These are phyloP conservation scores for Dorcus hopei DNA, from an alignment of 2,888 invertebrate genomes.

Conservation along the genomic window DNA sequence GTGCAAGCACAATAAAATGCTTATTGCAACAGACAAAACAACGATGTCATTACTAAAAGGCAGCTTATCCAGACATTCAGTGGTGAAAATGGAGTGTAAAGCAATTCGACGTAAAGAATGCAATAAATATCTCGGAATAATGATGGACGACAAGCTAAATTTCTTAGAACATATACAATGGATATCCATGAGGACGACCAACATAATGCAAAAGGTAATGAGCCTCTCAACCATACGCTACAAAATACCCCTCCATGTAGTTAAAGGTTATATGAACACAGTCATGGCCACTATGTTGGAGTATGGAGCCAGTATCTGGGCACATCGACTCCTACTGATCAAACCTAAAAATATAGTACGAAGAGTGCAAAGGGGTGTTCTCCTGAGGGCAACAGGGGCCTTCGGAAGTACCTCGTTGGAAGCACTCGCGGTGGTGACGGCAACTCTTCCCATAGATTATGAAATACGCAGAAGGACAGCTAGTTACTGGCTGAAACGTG, in stretches of 20 bases:
- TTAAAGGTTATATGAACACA: background rate
- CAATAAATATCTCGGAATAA: slow-evolving; percentile 1
- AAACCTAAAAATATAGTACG: background rate
- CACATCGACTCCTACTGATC: background rate
- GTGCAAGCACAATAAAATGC: background rate
- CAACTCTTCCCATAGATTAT: slow-evolving; percentile 3
- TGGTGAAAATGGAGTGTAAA: background rate
- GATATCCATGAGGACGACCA: background rate
- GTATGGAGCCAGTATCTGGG: slow-evolving; percentile 3
- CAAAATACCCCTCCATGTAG: background rate
- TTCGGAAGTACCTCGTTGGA: slow-evolving; percentile 7
- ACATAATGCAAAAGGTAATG: slow-evolving; percentile 1
- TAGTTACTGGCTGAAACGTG: background rate
- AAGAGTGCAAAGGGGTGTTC: background rate
- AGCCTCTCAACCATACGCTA: no score
- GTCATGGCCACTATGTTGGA: background rate
- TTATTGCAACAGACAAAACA: background rate
- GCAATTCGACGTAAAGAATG: background rate
- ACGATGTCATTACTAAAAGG: slow-evolving; percentile 1
- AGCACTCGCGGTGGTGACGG: background rate
- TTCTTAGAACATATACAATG: background rate
- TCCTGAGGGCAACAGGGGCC: background rate
- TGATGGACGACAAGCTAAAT: background rate
- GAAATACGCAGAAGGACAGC: background rate
- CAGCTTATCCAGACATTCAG: background rate